phyloP scores from a whole-genome alignment of 2,888 invertebrate species.

The Polylopha cassiicola region DNA sequence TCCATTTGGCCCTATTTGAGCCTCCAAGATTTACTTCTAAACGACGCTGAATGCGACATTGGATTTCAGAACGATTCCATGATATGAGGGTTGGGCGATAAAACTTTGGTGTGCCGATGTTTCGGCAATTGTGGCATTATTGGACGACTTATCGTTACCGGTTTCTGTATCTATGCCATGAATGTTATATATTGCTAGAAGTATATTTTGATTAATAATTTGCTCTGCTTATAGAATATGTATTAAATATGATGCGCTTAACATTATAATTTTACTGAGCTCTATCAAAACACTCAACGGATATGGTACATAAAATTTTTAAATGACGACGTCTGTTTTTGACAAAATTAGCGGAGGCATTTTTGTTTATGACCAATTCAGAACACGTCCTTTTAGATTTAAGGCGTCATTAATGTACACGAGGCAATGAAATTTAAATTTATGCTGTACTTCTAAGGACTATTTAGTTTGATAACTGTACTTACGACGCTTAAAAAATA shows the following conservation, averaged over 20 bases:
- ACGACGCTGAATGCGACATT: constrained; percentile 15
- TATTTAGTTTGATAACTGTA: constrained; percentile 8
- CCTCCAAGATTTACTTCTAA: constrained; percentile 37
- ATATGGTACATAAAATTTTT: not conserved
- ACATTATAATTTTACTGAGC: no score
- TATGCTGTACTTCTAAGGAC: constrained; percentile 10
- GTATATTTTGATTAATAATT: no score
- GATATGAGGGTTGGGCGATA: constrained; percentile 4
- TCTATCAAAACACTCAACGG: not conserved
- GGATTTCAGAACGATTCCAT: constrained; percentile 8
- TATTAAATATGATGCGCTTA: no score
- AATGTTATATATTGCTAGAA: no score
- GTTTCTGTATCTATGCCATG: no score
- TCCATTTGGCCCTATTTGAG: constrained; percentile 35
- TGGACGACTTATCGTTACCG: no score
- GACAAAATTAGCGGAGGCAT: constrained; percentile 13
- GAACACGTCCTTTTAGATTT: constrained; percentile 14
- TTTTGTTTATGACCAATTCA: constrained; percentile 8
- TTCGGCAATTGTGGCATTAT: constrained; percentile 1
- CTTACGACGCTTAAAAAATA: no score
- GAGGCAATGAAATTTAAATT: constrained; percentile 17
- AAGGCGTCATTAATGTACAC: constrained; percentile 11
- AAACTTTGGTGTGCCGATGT: constrained; percentile 4
- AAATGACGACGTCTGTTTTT: constrained; percentile 10
- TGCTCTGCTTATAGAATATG: no score